A percentile compares a stretch with the other conserved stretches of the same genome.
Conservation (phyloP, 2,113 vertebrate genomes). For the Archocentrus centrarchus region DNA sequence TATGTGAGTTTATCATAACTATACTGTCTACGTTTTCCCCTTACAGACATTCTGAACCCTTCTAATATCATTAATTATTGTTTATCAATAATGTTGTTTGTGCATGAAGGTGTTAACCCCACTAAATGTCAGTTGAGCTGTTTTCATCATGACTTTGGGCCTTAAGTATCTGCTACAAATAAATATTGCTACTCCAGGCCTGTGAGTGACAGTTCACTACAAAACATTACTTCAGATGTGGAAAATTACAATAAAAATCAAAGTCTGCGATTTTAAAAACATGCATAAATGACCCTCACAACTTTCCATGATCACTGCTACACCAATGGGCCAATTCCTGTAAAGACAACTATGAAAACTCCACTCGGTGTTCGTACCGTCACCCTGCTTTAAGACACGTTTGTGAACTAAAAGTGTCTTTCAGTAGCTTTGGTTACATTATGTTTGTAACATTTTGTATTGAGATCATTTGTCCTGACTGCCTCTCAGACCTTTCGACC, state of each 20-base stretch:
- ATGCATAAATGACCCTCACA: background rate
- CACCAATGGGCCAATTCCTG: rapidly evolving
- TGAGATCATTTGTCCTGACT: background rate
- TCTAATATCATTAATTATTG: no score
- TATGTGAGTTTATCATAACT: background rate
- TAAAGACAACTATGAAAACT: background rate
- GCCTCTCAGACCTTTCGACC: background rate
- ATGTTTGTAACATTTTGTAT: background rate
- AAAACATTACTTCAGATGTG: background rate
- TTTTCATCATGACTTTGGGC: no score
- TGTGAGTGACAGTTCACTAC: background rate
- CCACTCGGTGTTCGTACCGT: background rate
- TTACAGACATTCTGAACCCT: no score
- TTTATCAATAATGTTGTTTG: background rate
- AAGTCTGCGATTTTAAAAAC: background rate
- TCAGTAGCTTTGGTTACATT: background rate
- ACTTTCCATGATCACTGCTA: background rate
- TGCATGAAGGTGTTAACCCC: background rate
- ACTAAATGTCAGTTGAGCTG: background rate
- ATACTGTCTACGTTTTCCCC: background rate
- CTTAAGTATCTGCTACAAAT: no score
- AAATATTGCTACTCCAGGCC: background rate
- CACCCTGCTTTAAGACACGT: background rate
- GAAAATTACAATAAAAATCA: rapidly evolving
- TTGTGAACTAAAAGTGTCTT: background rate